Evolutionary conservation across 2,797 vertebrate species (phyloP).

Genomic region (Myotis pilosus): DNA sequence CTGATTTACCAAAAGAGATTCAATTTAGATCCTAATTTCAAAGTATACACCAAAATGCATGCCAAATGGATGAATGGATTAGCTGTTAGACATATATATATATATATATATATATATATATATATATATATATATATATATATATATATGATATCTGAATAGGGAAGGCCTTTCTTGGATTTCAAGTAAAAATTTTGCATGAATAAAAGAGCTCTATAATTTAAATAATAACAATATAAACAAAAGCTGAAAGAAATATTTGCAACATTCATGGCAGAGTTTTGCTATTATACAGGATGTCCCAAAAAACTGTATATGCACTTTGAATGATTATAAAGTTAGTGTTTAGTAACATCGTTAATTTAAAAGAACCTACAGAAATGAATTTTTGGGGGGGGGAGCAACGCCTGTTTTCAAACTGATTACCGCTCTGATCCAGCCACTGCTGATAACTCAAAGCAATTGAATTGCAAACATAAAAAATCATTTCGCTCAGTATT

Average conservation of each 20-base stretch:
- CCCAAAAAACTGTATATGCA: no score
- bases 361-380: no score
- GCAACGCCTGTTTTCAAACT: no score
- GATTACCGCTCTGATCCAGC: no score
- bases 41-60: not conserved
- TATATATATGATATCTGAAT: not conserved
- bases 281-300: not conserved
- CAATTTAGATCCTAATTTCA: not conserved
- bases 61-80: not conserved
- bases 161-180: not conserved
- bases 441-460: no score
- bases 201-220: not conserved
- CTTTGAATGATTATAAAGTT: no score
- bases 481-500: no score
- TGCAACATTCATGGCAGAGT: not conserved
- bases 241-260: conserved; percentile 28
- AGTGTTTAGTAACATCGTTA: no score
- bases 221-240: conserved; percentile 3
- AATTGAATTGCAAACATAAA: no score
- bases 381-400: no score
- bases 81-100: not conserved
- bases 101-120: no score
- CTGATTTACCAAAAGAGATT: not conserved
- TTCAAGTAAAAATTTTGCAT: not conserved
- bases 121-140: no score